These are phyloP conservation scores for Stegophylla sp. DNA, from an alignment of 2,888 invertebrate species.

Conservation along the genomic window DNA sequence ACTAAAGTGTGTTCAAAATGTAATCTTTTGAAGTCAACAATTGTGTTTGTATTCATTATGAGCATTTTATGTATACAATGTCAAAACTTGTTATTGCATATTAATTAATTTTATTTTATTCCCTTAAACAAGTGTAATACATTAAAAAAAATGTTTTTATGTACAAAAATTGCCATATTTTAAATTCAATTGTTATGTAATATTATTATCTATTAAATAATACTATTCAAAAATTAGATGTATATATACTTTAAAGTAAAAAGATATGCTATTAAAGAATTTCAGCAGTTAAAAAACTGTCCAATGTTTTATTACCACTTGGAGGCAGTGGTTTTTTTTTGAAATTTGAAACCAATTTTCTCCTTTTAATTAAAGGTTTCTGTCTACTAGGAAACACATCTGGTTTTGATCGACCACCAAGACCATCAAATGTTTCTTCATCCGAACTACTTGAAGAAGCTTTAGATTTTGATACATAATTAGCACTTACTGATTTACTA, in stretches of 20 bases:
- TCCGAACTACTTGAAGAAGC: conserved; percentile 41
- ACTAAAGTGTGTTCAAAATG: conserved; percentile 49
- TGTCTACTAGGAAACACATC: conserved; percentile 35
- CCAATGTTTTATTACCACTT: conserved; percentile 45
- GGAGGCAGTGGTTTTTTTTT: conserved; percentile 42
- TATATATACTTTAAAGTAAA: background rate
- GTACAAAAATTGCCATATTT: background rate
- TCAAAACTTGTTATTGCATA: background rate
- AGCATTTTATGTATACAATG: conserved; percentile 36
- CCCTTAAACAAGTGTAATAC: background rate
- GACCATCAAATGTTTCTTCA: conserved; percentile 55
- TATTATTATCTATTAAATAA: background rate
- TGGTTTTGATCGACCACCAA: conserved; percentile 57
- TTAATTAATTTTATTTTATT: background rate
- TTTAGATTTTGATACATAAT: conserved; percentile 33
- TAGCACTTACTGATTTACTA: conserved; percentile 41
- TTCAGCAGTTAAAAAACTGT: conserved; percentile 49
- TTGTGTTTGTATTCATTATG: conserved; percentile 2
- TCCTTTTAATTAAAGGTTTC: conserved; percentile 30
- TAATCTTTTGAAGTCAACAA: conserved; percentile 13
- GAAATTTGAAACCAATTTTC: conserved; percentile 50
- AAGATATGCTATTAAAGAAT: background rate
- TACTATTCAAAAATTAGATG: conserved; percentile 11
- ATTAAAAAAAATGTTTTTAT: background rate
- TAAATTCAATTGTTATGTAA: background rate